Evolutionary conservation across 2,797 vertebrate genomes (phyloP).

Genomic region (Propithecus deckenii): DNA sequence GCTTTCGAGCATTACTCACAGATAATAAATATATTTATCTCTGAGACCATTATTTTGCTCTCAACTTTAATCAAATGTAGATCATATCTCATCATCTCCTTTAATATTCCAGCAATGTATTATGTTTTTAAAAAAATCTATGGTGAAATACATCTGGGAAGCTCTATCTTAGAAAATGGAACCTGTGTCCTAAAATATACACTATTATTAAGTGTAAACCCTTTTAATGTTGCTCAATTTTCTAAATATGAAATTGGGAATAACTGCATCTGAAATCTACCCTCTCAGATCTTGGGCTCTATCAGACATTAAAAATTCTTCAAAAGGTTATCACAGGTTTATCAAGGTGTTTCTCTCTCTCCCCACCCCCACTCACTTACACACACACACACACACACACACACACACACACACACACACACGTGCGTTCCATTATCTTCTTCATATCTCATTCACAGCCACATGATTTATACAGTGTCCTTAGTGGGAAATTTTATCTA

Average conservation of each 20-base stretch:
- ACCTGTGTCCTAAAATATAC: not conserved
- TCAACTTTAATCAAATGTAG: constrained; percentile 12
- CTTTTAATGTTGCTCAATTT: not conserved
- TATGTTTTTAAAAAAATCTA: not conserved
- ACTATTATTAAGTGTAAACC: not conserved
- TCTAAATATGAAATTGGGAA: not conserved
- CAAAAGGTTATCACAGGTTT: not conserved
- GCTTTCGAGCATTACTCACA: not conserved
- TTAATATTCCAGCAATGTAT: not conserved
- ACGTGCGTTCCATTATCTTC: not conserved
- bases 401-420: not conserved
- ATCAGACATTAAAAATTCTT: not conserved
- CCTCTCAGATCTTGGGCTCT: not conserved
- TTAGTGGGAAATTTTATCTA: not conserved
- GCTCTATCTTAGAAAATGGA: constrained; percentile 27
- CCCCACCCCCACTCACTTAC: too few species aligned
- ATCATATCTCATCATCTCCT: not conserved
- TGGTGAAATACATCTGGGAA: not conserved
- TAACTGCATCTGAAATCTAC: not conserved
- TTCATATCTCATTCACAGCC: not conserved
- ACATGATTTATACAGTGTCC: not conserved
- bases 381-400: too few species aligned
- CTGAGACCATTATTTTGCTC: not conserved
- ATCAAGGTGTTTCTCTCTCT: not conserved
- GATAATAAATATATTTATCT: not conserved